Evolutionary conservation across 2,888 invertebrate genomes (phyloP).

Genomic region (Rhopalosiphum nymphaeae): DNA sequence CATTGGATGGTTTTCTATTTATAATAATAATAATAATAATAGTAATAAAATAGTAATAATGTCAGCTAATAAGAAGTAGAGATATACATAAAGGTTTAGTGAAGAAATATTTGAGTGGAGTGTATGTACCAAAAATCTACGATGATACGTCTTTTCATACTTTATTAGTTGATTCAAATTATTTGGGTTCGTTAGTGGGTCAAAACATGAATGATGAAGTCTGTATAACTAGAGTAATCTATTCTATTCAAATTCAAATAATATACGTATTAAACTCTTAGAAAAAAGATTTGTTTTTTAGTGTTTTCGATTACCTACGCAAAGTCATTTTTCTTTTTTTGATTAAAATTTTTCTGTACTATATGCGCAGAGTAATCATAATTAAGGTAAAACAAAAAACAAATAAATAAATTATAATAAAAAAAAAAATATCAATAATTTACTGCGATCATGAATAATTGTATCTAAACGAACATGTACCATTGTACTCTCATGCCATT

Average conservation of each 20-base stretch:
- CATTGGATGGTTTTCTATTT: neutral
- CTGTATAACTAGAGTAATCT: neutral
- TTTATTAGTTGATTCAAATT: neutral
- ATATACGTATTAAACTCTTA: no score
- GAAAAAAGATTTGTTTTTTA: neutral
- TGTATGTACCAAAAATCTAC: neutral
- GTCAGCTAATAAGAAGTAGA: neutral
- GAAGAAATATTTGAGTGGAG: neutral
- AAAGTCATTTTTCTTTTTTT: neutral
- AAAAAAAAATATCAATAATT: neutral
- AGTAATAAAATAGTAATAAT: neutral
- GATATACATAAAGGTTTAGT: neutral
- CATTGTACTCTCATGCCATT: neutral
- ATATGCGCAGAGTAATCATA: neutral
- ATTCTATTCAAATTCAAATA: no score
- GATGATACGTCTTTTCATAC: neutral
- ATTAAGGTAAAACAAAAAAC: neutral
- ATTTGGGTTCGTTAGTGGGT: neutral
- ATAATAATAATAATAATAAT: neutral
- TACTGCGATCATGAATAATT: constrained; percentile 39
- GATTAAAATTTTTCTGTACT: neutral
- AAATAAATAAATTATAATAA: neutral
- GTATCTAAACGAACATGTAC: neutral
- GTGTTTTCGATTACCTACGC: neutral
- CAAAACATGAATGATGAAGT: neutral